Evolutionary conservation across 2,888 invertebrate genomes (phyloP), one percentile per base, ranked within the genome.

Genomic region (Gymnoscelis rufifasciata): DNA sequence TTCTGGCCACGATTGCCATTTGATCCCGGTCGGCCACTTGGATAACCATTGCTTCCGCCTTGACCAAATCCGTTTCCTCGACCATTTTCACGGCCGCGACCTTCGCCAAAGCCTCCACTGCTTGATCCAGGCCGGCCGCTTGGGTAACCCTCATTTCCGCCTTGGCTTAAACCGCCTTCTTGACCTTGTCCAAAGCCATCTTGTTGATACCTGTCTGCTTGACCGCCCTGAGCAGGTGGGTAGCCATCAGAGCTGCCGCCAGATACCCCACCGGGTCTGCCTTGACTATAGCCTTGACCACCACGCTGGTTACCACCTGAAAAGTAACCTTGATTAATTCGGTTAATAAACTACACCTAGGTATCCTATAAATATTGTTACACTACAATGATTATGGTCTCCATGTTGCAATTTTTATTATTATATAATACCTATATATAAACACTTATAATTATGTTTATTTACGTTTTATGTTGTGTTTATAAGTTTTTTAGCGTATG

Each of bases 221-320:
- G 64, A 12, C 54, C 56, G 11, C 57, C 60, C 35, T 60, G 60
- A 12, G 58, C 59, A 26, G 52, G 66, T 15, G 66, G 59, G 38
- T 66, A 68, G 10, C 61, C 64, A 5, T 59, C 46, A 38, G 66
- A 68, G 12, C 61, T 64, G 5, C 60, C 48, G 13, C 60, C 62
- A 38, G 48, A 44, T 23, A 33, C 43, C 14, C 66, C 60, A 12
- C 66, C 65, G 6, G 62, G 56, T 15, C 63, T 59, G 1, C 63
- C 60, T 50, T 60, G 64, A 26, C 66, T 50, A 35, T 77, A 78
- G 8, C 74, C 78, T 59, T 73, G 73, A 19, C 60, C 64, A 7
- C 69, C 64, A 6, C 60, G 60, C 30, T 64, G 67, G 11, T 57
- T 43, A 10, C 64, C 61, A 23, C 59, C 59, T 54, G 27, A n/a